phyloP scores from a whole-genome alignment of 1,140 invertebrate genomes.

The Chrysomallon squamiferum region DNA sequence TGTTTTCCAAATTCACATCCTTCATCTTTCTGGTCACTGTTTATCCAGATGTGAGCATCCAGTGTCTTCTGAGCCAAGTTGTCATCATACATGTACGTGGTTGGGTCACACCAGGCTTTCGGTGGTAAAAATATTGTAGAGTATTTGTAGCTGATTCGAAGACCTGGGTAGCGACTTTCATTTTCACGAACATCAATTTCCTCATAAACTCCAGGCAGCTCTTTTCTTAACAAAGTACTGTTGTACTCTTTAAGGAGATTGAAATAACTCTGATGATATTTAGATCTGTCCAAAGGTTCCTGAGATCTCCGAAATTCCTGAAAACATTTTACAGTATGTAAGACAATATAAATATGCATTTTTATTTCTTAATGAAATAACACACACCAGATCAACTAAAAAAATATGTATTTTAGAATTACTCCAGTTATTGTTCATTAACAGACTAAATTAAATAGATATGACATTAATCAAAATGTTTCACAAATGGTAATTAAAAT shows the following conservation, averaged over 20 bases:
- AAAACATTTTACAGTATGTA: too few species aligned
- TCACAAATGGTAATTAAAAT: too few species aligned
- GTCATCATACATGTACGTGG: conserved; percentile 64
- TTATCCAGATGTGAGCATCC: conserved; percentile 63
- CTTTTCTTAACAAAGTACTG: conserved; percentile 36
- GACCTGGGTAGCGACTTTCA: conserved; percentile 55
- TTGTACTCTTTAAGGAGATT: conserved; percentile 64
- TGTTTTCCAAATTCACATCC: conserved; percentile 52
- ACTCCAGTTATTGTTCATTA: too few species aligned
- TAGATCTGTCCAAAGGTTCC: conserved; percentile 54
- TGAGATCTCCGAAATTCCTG: conserved; percentile 62
- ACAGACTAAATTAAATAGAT: too few species aligned
- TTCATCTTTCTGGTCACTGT: conserved; percentile 52
- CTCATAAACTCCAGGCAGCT: conserved; percentile 55
- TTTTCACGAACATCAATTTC: conserved; percentile 59
- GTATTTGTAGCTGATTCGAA: conserved; percentile 52
- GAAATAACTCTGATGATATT: conserved; percentile 58
- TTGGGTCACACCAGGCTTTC: conserved; percentile 64
- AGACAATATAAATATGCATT: too few species aligned
- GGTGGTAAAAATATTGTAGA: conserved; percentile 65
- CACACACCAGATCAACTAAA: too few species aligned
- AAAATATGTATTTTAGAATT: too few species aligned
- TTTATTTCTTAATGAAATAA: too few species aligned
- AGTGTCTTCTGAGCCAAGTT: conserved; percentile 62
- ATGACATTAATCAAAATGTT: too few species aligned